Conservation (phyloP, 2,888 invertebrate genomes). For the Lochmaea capreae region DNA sequence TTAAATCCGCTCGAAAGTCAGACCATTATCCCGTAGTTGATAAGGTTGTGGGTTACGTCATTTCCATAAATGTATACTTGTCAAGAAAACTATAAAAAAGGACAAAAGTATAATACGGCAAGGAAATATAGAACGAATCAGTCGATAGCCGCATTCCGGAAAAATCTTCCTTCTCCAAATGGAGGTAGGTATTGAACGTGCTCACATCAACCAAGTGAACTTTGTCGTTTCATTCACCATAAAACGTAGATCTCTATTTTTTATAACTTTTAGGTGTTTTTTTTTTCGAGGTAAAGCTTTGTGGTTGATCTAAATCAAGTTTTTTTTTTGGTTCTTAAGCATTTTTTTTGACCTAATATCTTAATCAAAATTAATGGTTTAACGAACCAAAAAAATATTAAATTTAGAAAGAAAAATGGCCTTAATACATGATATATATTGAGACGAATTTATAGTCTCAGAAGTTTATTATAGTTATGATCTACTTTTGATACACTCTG, state of each 20-base stretch:
- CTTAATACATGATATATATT: too few species aligned
- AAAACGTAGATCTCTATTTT: background rate
- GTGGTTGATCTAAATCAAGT: too few species aligned
- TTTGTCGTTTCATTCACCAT: background rate
- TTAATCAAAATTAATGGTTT: too few species aligned
- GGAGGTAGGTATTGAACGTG: conserved; percentile 19
- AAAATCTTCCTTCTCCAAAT: conserved; percentile 18
- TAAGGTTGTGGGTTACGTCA: background rate
- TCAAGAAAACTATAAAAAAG: background rate
- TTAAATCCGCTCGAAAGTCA: too few species aligned
- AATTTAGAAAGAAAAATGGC: too few species aligned
- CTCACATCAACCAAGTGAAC: conserved; percentile 8
- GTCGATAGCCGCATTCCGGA: conserved; percentile 18
- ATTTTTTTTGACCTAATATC: too few species aligned
- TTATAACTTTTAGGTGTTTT: background rate
- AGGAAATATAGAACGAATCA: conserved; percentile 19
- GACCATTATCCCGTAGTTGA: background rate
- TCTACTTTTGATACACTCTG: too few species aligned
- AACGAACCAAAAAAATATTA: too few species aligned
- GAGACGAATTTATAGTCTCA: too few species aligned
- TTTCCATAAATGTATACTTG: background rate
- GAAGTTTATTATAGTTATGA: too few species aligned
- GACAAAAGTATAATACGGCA: conserved; percentile 9
- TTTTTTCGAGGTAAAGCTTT: background rate
- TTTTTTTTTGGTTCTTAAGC: too few species aligned